Conservation (phyloP, 2,797 vertebrate genomes). For the Melanitta fusca region DNA sequence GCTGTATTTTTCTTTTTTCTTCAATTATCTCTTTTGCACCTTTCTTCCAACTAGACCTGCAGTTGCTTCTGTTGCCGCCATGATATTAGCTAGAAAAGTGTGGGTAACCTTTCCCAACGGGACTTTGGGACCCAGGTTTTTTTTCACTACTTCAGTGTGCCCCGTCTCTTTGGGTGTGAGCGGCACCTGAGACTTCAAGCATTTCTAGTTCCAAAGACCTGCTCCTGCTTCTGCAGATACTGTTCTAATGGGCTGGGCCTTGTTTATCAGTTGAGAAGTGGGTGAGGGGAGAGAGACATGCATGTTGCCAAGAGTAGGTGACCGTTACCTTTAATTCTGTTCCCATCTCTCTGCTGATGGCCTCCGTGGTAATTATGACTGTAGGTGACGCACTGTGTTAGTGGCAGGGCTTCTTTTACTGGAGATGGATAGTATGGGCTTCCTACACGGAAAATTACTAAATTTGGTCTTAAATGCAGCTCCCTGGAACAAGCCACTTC, state of each 20-base stretch:
- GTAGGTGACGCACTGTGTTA: background rate
- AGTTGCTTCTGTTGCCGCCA: conserved; percentile 65
- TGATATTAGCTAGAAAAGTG: background rate
- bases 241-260: conserved; percentile 49
- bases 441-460: conserved; percentile 3
- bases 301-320: background rate
- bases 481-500: conserved; percentile 34
- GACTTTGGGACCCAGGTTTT: conserved; percentile 60
- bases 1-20: conserved; percentile 25
- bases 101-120: conserved; percentile 62
- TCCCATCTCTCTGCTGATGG: background rate
- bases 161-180: background rate
- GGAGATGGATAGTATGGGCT: background rate
- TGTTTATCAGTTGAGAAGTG: conserved; percentile 37
- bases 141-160: conserved; percentile 40
- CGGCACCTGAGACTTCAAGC: conserved; percentile 58
- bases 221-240: conserved; percentile 53
- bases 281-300: background rate
- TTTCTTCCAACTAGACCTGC: conserved; percentile 59
- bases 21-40: conserved; percentile 62
- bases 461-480: background rate
- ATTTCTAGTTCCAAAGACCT: conserved; percentile 72
- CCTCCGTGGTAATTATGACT: conserved; percentile 13
- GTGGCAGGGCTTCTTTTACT: background rate
- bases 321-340: conserved; percentile 21